A percentile compares a stretch with the other conserved stretches of the same genome.
These are phyloP conservation scores for Leptobrachium ailaonicum DNA, from an alignment of 2,113 vertebrate genomes.

Conservation along the genomic window DNA sequence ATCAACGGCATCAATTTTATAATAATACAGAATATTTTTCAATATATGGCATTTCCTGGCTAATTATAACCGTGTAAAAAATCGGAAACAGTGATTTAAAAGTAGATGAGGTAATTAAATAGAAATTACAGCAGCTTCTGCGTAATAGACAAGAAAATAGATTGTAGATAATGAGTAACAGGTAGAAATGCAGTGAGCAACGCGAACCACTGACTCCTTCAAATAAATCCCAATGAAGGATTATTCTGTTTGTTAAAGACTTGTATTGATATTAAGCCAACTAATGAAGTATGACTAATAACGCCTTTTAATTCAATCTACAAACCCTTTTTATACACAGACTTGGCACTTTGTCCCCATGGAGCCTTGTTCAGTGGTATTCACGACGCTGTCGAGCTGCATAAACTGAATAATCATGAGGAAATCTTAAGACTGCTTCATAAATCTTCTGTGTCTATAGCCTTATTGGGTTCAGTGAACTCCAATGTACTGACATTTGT, in stretches of 20 bases:
- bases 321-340: background rate
- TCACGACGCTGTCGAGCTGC: constrained; percentile 38
- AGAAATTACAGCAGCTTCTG: background rate
- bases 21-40: too few relatives aligned
- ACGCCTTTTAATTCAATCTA: constrained; percentile 6
- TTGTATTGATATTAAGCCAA: constrained; percentile 5
- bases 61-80: too few relatives aligned
- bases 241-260: background rate
- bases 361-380: constrained; percentile 43
- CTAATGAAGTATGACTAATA: constrained; percentile 10
- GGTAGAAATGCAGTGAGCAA: background rate
- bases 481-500: constrained; percentile 37
- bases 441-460: constrained; percentile 39
- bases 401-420: constrained; percentile 46
- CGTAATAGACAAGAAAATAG: background rate
- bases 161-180: background rate
- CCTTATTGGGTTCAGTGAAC: constrained; percentile 32
- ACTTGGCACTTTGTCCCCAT: background rate
- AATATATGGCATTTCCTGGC: too few relatives aligned
- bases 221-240: background rate
- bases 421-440: constrained; percentile 33
- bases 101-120: background rate
- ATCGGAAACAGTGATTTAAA: background rate
- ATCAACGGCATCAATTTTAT: too few relatives aligned
- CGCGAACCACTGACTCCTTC: background rate